These are phyloP conservation scores for Noctilio leporinus DNA, from an alignment of 2,113 vertebrate genomes.

Conservation along the genomic window DNA sequence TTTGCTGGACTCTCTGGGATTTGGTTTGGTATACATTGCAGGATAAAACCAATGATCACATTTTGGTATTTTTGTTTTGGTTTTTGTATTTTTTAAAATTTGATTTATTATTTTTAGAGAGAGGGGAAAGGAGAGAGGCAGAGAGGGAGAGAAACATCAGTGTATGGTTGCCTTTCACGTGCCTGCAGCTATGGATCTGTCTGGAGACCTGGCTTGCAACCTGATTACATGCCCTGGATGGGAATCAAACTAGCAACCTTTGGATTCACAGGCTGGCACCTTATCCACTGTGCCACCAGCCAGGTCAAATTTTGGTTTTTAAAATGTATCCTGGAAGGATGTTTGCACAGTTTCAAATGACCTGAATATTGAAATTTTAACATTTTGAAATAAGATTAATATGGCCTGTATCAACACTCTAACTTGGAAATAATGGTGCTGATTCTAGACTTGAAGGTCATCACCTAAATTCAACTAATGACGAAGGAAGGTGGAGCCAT, in stretches of 20 bases:
- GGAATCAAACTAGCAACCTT: too few species aligned
- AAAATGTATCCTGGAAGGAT: neutral
- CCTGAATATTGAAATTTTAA: neutral
- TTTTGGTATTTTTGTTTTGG: neutral
- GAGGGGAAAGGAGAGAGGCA: too few species aligned
- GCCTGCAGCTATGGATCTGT: too few species aligned
- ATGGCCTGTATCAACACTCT: neutral
- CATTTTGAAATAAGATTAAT: slow-evolving; percentile 17
- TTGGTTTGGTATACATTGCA: neutral
- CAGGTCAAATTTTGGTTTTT: neutral
- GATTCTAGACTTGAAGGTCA: neutral
- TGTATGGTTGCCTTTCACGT: too few species aligned
- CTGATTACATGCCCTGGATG: too few species aligned
- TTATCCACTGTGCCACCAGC: too few species aligned
- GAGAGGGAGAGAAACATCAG: too few species aligned
- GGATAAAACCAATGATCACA: neutral
- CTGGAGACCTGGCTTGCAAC: too few species aligned
- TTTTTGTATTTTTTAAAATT: too few species aligned
- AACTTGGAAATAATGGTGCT: neutral
- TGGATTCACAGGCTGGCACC: too few species aligned
- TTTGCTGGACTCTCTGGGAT: neutral
- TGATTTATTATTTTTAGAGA: too few species aligned
- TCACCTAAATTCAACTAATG: neutral
- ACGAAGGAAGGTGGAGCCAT: neutral
- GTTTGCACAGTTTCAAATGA: neutral